Evolutionary conservation across 1,140 invertebrate genomes (phyloP).

Genomic region (Phortica variegata): DNA sequence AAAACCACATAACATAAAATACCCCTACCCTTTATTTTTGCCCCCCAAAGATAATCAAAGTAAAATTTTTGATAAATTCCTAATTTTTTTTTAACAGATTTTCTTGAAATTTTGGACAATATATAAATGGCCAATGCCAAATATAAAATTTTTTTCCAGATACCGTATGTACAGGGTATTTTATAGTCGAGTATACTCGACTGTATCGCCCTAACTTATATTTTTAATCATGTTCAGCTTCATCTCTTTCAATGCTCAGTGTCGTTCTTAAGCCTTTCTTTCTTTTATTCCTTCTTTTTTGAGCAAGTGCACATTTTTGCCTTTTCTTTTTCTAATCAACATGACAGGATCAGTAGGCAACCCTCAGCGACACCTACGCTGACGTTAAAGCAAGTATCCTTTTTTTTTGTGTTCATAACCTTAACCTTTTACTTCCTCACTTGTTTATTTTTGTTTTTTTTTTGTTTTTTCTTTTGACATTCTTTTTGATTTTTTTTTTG

Average conservation of each 20-base stretch:
- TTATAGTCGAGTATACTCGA: constrained; percentile 19
- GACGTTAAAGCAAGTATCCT: constrained; percentile 5
- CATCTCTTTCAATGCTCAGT: constrained; percentile 20
- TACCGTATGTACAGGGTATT: constrained; percentile 15
- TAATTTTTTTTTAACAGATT: too few species aligned
- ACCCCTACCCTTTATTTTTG: too few species aligned
- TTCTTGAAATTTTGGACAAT: too few species aligned
- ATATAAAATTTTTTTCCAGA: too few species aligned
- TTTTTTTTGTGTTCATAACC: constrained; percentile 16
- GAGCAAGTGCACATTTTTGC: neutral
- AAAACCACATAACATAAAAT: too few species aligned
- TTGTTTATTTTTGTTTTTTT: too few species aligned
- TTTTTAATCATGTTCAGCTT: constrained; percentile 23
- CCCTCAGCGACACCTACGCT: constrained; percentile 28
- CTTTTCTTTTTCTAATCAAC: constrained; percentile 19
- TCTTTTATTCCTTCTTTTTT: constrained; percentile 4
- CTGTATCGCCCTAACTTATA: constrained; percentile 17
- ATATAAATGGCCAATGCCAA: too few species aligned
- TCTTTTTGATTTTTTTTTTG: neutral
- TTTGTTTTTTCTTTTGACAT: too few species aligned
- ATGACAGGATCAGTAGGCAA: constrained; percentile 30
- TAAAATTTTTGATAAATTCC: too few species aligned
- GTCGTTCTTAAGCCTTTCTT: constrained; percentile 23
- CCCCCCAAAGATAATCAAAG: too few species aligned
- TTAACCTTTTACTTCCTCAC: constrained; percentile 39